Evolutionary conservation across 2,113 vertebrate species (phyloP).

Genomic region (Osmerus mordax): DNA sequence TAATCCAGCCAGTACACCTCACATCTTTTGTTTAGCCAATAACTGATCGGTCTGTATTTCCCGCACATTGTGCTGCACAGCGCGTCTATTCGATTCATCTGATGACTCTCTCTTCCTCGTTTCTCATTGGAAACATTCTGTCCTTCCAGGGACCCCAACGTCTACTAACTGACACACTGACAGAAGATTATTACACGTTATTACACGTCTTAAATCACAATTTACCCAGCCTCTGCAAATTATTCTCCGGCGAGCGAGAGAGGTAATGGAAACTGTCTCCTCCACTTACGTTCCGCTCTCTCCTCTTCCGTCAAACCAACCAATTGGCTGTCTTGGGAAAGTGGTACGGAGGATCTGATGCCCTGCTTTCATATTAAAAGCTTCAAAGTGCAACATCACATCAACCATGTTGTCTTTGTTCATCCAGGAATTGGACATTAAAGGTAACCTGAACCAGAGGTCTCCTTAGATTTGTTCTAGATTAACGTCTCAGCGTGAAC

Average conservation of each 20-base stretch:
- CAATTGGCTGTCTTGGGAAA: constrained; percentile 50
- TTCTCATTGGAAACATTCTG: constrained; percentile 15
- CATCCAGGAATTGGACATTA: constrained; percentile 47
- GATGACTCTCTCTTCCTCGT: constrained; percentile 33
- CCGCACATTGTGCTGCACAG: constrained; percentile 33
- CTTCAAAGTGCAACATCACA: constrained; percentile 23
- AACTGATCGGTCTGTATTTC: constrained; percentile 42
- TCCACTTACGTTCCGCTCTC: constrained; percentile 70
- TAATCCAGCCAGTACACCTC: constrained; percentile 27
- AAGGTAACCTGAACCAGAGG: constrained; percentile 13
- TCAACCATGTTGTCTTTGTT: constrained; percentile 40
- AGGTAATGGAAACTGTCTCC: constrained; percentile 83
- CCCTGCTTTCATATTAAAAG: constrained; percentile 28
- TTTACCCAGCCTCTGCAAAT: constrained; percentile 81
- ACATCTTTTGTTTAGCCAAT: constrained; percentile 31
- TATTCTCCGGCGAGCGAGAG: constrained; percentile 71
- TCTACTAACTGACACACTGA: constrained; percentile 75
- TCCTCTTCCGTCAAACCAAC: constrained; percentile 57
- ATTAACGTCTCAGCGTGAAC: neutral
- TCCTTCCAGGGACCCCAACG: constrained; percentile 39
- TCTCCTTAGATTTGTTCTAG: constrained; percentile 21
- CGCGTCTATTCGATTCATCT: constrained; percentile 50
- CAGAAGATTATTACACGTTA: constrained; percentile 84
- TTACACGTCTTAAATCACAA: constrained; percentile 84
- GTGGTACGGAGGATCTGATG: constrained; percentile 17